These are phyloP conservation scores for Bilobella aurantiaca DNA, from an alignment of 1,140 invertebrate species.

Conservation along the genomic window DNA sequence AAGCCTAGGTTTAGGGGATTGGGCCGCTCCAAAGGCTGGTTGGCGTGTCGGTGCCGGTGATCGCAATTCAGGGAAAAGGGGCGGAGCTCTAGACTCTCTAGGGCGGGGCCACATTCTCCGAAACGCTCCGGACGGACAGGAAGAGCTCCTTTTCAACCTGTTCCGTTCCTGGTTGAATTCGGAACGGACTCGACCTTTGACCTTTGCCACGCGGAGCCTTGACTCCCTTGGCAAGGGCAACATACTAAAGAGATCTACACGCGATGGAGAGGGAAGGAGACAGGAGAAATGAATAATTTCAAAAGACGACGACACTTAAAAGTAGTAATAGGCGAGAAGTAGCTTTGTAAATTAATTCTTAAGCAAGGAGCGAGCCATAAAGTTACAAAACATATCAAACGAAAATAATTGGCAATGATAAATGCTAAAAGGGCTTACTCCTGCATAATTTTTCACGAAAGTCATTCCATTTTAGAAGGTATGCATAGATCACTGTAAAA, in stretches of 20 bases:
- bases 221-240: slow-evolving; percentile 37
- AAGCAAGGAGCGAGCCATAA: no score
- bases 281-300: not conserved
- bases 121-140: slow-evolving; percentile 40
- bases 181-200: slow-evolving; percentile 8
- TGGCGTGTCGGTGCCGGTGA: slow-evolving; percentile 18
- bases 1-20: slow-evolving; percentile 7
- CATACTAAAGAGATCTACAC: slow-evolving; percentile 29
- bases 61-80: slow-evolving; percentile 7
- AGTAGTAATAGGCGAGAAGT: no score
- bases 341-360: no score
- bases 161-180: not conserved
- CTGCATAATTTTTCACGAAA: no score
- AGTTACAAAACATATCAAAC: not conserved
- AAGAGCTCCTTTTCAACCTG: slow-evolving; percentile 38
- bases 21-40: slow-evolving; percentile 15
- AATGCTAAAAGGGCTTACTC: no score
- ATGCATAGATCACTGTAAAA: no score
- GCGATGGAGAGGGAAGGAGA: slow-evolving; percentile 1
- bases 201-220: slow-evolving; percentile 14
- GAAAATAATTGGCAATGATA: not conserved
- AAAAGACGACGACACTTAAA: not conserved
- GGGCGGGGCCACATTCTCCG: slow-evolving; percentile 30
- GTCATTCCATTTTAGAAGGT: no score
- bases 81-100: slow-evolving; percentile 23